Percentiles rank a stretch among this genome's conserved stretches.
phyloP scores from a whole-genome alignment of 2,888 invertebrate genomes.

The Eupithecia abbreviata region DNA sequence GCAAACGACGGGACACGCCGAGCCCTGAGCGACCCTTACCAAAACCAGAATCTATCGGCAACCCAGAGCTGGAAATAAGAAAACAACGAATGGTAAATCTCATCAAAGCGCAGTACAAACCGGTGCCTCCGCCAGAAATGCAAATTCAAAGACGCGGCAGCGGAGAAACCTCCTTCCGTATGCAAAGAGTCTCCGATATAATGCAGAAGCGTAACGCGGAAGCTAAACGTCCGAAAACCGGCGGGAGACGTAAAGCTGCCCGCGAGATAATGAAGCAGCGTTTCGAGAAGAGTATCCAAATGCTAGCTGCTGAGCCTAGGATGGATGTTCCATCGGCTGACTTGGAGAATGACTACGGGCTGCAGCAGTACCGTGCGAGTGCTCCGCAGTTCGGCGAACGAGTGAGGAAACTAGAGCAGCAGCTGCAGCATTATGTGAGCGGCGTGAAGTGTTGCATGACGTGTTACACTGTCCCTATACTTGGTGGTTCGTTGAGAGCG shows the following conservation, averaged over 20 bases:
- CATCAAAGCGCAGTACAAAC: slow-evolving; percentile 60
- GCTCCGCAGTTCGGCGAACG: slow-evolving; percentile 93
- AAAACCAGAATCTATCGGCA: slow-evolving; percentile 64
- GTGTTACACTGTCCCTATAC: slow-evolving; percentile 39
- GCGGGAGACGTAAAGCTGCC: slow-evolving; percentile 66
- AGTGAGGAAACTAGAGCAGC: slow-evolving; percentile 89
- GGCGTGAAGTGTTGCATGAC: slow-evolving; percentile 68
- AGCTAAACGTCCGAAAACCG: slow-evolving; percentile 59
- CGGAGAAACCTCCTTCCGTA: slow-evolving; percentile 81
- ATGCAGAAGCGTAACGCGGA: slow-evolving; percentile 88
- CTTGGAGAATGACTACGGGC: slow-evolving; percentile 90
- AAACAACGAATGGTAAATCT: slow-evolving; percentile 67
- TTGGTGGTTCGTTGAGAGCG: slow-evolving; percentile 1
- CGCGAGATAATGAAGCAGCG: slow-evolving; percentile 89
- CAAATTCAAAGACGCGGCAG: slow-evolving; percentile 59
- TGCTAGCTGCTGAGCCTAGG: slow-evolving; percentile 91
- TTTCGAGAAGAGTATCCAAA: slow-evolving; percentile 93
- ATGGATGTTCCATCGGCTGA: slow-evolving; percentile 85
- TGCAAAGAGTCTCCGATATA: slow-evolving; percentile 89
- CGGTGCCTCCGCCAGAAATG: slow-evolving; percentile 47
- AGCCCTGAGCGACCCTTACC: slow-evolving; percentile 57
- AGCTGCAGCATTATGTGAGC: slow-evolving; percentile 79
- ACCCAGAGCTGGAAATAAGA: slow-evolving; percentile 67
- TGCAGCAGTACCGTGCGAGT: slow-evolving; percentile 93
- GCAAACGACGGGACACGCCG: slow-evolving; percentile 62